Base-by-base conservation (phyloP, 1,140 invertebrate genomes). In the Scaptodrosophila lebanonensis region DNA sequence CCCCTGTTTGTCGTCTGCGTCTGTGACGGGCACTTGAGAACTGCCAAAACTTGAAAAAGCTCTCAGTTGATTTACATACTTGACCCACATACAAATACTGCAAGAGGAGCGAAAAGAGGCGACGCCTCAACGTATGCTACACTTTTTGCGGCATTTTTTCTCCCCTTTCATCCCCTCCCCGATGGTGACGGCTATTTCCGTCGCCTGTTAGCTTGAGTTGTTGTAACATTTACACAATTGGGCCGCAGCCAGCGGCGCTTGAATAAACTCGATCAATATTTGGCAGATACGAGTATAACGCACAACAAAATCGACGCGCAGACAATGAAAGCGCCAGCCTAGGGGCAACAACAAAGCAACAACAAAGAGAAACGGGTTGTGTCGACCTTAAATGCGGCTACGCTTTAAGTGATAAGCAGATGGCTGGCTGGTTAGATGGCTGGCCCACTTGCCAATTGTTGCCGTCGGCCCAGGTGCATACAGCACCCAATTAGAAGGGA, bases 1-100 rank as follows among this genome's bases (percentile, higher is more conserved):
- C n/a, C 36, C n/a, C 5, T 8, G 40, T 17, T 17, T 13, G 11
- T 48, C 39, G 17, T 50, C 13, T 39, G 27, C 1, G 8, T 58
- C 16, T 27, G 39, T 3, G 5, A 17, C 15, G 22, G n/a, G n/a
- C n/a, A n/a, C n/a, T n/a, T n/a, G n/a, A n/a, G n/a, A n/a, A n/a
- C 22, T 25, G 22, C 22, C 22, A 27, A 25, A 69, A 53, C 38
- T 76, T 45, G 53, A 59, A 59, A 62, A 54, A 60, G 50, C 75
- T 77, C 73, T 62, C 73, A 79, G 82, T 82, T 82, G 73, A 82
- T 79, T 82, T 52, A 58, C n/a, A n/a, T n/a, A n/a, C 69, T 82
- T 79, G 73, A 79, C 73, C 73, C 73, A 69, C 45, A 59, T 82
- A 59, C n/a, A n/a, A n/a, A n/a, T n/a, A n/a, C n/a, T n/a, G n/a